phyloP scores from a whole-genome alignment of 2,113 vertebrate species.

The Leptosomus discolor region DNA sequence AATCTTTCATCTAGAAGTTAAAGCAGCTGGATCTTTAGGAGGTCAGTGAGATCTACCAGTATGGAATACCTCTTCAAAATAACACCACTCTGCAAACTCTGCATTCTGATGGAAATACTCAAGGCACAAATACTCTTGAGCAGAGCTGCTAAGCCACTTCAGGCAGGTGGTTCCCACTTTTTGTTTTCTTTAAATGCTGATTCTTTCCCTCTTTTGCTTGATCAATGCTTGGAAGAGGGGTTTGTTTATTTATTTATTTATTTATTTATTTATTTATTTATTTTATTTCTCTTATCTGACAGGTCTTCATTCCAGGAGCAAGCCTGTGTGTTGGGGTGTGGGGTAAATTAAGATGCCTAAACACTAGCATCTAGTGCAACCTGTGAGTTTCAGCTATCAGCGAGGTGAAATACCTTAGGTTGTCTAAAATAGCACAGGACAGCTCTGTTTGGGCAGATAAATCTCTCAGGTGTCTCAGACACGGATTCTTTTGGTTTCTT shows the following conservation, averaged over 20 bases:
- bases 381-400: not conserved
- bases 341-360: not conserved
- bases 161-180: not conserved
- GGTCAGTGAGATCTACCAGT: not conserved
- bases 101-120: not conserved
- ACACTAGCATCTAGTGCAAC: not conserved
- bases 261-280: not conserved
- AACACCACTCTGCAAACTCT: not conserved
- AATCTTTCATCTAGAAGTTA: not conserved
- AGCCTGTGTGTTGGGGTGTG: rapidly evolving
- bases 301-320: not conserved
- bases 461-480: not conserved
- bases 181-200: not conserved
- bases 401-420: not conserved
- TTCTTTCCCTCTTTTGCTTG: not conserved
- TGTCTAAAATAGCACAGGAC: not conserved
- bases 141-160: not conserved
- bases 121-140: not conserved
- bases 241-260: not conserved
- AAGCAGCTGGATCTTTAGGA: not conserved
- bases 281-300: not conserved
- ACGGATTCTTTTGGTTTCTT: not conserved
- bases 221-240: not conserved
- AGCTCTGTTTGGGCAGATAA: not conserved
- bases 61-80: not conserved